phyloP scores from a whole-genome alignment of 2,797 vertebrate species.

The Scolopax rusticola region DNA sequence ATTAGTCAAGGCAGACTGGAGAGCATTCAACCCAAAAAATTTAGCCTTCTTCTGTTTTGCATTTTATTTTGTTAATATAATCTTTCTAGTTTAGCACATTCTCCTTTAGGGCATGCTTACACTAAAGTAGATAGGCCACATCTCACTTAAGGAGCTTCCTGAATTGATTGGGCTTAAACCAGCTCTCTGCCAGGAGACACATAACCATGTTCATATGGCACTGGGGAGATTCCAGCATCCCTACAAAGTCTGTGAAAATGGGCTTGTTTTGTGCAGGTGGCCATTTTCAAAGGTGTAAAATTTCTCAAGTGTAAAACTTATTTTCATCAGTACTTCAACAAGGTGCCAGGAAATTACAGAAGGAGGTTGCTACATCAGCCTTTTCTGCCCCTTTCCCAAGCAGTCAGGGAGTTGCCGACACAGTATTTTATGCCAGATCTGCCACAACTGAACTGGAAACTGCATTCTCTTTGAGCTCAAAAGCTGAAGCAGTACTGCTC shows the following conservation, averaged over 20 bases:
- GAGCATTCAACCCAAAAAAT: background rate
- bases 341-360: background rate
- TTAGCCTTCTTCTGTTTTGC: background rate
- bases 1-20: background rate
- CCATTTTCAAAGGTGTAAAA: background rate
- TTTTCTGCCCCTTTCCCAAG: background rate
- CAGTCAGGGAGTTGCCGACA: background rate
- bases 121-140: background rate
- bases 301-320: background rate
- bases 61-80: background rate
- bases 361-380: background rate
- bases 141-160: background rate
- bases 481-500: background rate
- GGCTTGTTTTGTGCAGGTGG: background rate
- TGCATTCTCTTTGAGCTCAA: background rate
- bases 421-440: background rate
- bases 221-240: background rate
- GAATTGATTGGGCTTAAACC: background rate
- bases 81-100: background rate
- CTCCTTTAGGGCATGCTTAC: background rate
- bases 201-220: fast-evolving
- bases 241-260: background rate
- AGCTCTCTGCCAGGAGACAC: background rate
- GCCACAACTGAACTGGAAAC: background rate
- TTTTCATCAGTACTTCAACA: background rate